These are phyloP conservation scores for Alcis repandata DNA, from an alignment of 2,888 invertebrate genomes.

Conservation along the genomic window DNA sequence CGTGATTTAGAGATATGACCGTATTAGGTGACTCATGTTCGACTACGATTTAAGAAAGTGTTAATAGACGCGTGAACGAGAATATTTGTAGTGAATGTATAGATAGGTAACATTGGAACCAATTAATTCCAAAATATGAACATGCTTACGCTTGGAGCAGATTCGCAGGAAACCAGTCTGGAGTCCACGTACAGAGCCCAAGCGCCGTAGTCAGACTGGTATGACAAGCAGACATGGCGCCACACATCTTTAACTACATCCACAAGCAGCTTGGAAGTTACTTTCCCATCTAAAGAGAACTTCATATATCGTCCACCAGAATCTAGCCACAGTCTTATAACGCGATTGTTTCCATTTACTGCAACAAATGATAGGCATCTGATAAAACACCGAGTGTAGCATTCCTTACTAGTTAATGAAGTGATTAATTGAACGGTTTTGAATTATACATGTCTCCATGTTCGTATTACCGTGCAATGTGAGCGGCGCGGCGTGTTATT, in stretches of 20 bases:
- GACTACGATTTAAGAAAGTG: too few species aligned
- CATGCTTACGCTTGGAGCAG: conserved; percentile 68
- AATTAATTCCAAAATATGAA: too few species aligned
- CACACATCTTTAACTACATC: conserved; percentile 81
- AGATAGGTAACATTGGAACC: too few species aligned
- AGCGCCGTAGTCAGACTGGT: conserved; percentile 87
- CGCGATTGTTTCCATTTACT: conserved; percentile 84
- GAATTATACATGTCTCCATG: conserved; percentile 24
- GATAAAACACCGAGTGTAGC: not conserved
- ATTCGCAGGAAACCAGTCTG: conserved; percentile 75
- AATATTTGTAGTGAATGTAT: too few species aligned
- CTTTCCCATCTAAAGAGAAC: conserved; percentile 84
- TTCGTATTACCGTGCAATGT: conserved; percentile 9
- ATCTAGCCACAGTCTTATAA: conserved; percentile 87
- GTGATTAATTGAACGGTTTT: not conserved
- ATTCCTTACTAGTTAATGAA: conserved; percentile 11
- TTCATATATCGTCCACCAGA: conserved; percentile 84
- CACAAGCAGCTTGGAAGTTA: conserved; percentile 78
- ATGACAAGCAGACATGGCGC: conserved; percentile 90
- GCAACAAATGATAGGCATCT: conserved; percentile 52
- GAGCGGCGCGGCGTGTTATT: conserved; percentile 6
- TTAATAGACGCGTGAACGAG: too few species aligned
- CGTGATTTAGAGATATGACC: conserved; percentile 7
- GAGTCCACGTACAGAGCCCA: conserved; percentile 89
- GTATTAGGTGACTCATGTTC: too few species aligned